Evolutionary conservation across 30 jellyfish, hydroid and myxozoan genomes (phyloP), one percentile per base, ranked within the genome.

Genomic region (Turritopsis rubra): DNA sequence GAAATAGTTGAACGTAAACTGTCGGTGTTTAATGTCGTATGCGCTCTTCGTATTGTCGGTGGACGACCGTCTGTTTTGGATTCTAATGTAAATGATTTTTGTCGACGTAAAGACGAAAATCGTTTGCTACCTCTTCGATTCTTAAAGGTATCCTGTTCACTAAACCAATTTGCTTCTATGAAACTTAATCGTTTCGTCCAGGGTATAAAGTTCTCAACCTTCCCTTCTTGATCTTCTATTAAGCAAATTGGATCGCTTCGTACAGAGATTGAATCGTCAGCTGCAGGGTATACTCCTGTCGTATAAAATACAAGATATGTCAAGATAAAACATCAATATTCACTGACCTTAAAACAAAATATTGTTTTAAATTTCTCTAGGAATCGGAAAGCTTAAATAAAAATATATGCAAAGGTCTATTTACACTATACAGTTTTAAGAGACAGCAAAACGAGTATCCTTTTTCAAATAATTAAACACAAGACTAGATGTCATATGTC

Each of bases 171-270:
- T 31, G 87, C 29, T 21, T 22, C 87, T 21, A 80, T 25, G 83
- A 80, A 70, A 80, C 71, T 53, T 17, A 31, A 23, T 17, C 87
- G 84, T 80, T 80, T 80, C 24, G 79, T 80, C 87, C 87, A 80
- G 22, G 87, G 87, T 16, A 80, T 53, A 54, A 53, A 80, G 17
- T 31, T 22, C 21, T 65, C 53, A 28, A 22, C 54, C 26, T 26
- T 74, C 65, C 24, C 24, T 4, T 23, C 3, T n/a, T 66, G 29
- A 66, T 66, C 16, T 26, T 74, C 82, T 23, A 8, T 29, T n/a
- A 27, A 0, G 21, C 77, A 68, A 27, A n/a, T 13, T 24, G 65
- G 82, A n/a, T 80, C 87, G 54, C 65, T 41, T 30, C 28, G 79
- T 22, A 24, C 20, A 1, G 79, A 23, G 19, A 41, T 80, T 25